Percentiles rank a stretch among this genome's conserved stretches.
Conservation (phyloP, 2,113 vertebrate species). For the Burhinus bistriatus region DNA sequence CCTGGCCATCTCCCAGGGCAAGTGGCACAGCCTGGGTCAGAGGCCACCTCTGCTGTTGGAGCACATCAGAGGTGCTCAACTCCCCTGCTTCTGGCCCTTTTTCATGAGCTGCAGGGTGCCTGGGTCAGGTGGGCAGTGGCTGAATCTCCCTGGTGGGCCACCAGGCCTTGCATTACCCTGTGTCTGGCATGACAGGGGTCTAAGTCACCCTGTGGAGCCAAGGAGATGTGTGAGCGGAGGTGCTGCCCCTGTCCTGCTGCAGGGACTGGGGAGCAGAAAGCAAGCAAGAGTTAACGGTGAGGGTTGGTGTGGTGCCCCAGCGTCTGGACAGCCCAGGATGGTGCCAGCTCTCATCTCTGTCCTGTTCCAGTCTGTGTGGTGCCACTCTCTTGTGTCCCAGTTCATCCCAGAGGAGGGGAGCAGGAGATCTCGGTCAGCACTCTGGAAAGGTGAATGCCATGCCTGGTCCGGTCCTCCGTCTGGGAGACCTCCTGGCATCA, state of each 20-base stretch:
- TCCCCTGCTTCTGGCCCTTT: neutral
- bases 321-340: neutral
- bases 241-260: neutral
- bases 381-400: neutral
- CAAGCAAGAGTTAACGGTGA: neutral
- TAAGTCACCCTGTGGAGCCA: neutral
- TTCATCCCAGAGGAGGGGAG: neutral
- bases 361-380: neutral
- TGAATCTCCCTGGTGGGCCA: neutral
- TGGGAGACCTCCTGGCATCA: neutral
- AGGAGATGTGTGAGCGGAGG: rapidly evolving
- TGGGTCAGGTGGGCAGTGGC: neutral
- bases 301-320: neutral
- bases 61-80: neutral
- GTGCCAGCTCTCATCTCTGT: neutral
- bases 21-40: neutral
- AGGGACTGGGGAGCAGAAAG: neutral
- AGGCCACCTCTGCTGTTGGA: neutral
- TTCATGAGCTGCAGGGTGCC: neutral
- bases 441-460: neutral
- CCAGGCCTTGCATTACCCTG: neutral
- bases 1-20: neutral
- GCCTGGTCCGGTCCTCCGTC: rapidly evolving
- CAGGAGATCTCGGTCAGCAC: neutral
- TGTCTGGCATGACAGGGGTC: neutral